A percentile compares a stretch with the other conserved stretches of the same genome.
phyloP scores from a whole-genome alignment of 2,888 invertebrate species.

The Caenorhabditis afra region DNA sequence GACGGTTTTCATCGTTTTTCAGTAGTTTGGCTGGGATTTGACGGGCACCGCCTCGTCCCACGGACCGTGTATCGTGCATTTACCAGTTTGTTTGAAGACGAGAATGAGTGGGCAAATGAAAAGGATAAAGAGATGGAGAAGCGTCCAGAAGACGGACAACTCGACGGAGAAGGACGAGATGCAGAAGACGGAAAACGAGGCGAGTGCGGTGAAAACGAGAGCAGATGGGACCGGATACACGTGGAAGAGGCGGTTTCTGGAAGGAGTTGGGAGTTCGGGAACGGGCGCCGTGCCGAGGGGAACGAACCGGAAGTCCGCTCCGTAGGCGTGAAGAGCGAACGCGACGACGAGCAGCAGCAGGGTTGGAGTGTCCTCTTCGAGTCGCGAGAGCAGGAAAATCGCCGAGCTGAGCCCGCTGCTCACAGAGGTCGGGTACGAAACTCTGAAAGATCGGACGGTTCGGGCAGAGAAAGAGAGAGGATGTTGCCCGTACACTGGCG shows the following conservation, averaged over 20 bases:
- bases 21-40: constrained; percentile 9
- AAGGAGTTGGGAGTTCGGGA: too few species aligned
- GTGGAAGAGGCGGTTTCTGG: constrained; percentile 45
- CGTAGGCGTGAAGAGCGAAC: constrained; percentile 84
- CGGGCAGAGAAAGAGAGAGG: background rate
- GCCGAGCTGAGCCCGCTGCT: constrained; percentile 96
- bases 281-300: too few species aligned
- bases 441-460: constrained; percentile 83
- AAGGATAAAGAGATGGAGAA: constrained; percentile 80
- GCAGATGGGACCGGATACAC: constrained; percentile 73
- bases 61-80: constrained; percentile 92
- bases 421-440: constrained; percentile 92
- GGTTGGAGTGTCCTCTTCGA: constrained; percentile 90
- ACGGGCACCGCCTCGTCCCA: constrained; percentile 91
- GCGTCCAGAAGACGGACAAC: constrained; percentile 54
- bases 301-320: constrained; percentile 51
- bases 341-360: constrained; percentile 92
- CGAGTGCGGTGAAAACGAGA: constrained; percentile 72
- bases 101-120: constrained; percentile 82
- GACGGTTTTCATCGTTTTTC: too few species aligned
- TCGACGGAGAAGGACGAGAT: constrained; percentile 50
- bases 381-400: constrained; percentile 93
- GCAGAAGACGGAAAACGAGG: constrained; percentile 63
- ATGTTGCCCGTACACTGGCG: constrained; percentile 83
- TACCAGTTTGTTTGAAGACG: constrained; percentile 81